A percentile compares a stretch with the other conserved stretches of the same genome.
These are phyloP conservation scores for Matsumyia berberina DNA, from an alignment of 2,888 invertebrate species.

Conservation along the genomic window DNA sequence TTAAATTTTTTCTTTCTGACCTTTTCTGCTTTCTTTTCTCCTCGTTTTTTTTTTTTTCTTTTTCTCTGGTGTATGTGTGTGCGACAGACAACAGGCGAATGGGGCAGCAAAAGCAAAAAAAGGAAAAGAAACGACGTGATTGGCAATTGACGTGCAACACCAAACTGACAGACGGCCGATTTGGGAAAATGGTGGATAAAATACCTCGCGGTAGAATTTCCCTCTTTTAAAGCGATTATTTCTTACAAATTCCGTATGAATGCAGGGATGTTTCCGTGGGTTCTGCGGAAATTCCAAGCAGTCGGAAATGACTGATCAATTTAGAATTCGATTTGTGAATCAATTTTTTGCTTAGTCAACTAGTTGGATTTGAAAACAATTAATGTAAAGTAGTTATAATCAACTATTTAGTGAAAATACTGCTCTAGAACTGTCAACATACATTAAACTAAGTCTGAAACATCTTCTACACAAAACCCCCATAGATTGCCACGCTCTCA, in stretches of 20 bases:
- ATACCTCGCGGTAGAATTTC: slow-evolving; percentile 68
- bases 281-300: slow-evolving; percentile 29
- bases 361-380: not conserved
- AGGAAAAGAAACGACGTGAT: slow-evolving; percentile 79
- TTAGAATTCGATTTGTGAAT: slow-evolving; percentile 1
- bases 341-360: not conserved
- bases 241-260: slow-evolving; percentile 49
- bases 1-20: slow-evolving; percentile 68
- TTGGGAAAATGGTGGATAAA: slow-evolving; percentile 75
- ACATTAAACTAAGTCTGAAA: no score
- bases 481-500: no score
- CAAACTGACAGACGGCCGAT: slow-evolving; percentile 78
- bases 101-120: slow-evolving; percentile 79
- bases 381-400: not conserved
- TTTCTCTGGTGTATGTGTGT: slow-evolving; percentile 71
- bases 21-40: slow-evolving; percentile 76
- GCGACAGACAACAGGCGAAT: slow-evolving; percentile 78
- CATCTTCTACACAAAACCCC: no score
- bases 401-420: no score
- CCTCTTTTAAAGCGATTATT: slow-evolving; percentile 29
- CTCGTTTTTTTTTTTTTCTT: slow-evolving; percentile 62
- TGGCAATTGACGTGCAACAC: slow-evolving; percentile 81
- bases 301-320: slow-evolving; percentile 29
- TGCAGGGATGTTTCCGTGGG: slow-evolving; percentile 41
- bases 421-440: no score